Base-by-base conservation (phyloP, 2,113 vertebrate genomes). In the Atractosteus spatula region DNA sequence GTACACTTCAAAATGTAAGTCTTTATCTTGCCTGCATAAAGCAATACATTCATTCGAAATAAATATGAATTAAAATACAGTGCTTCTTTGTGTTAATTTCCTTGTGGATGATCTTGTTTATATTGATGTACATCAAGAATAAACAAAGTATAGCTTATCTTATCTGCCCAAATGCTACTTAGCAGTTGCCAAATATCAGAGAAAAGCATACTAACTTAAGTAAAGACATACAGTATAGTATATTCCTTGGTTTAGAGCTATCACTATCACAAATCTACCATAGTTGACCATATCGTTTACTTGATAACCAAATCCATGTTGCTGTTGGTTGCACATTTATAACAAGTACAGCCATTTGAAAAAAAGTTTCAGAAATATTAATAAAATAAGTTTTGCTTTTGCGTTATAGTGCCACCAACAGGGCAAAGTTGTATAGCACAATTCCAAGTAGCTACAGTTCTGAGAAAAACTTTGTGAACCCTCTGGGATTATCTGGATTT, bases 21-120 rank as follows among this genome's bases (percentile, higher is more conserved):
- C 17, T 55, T 69, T 67, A 16, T 42, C 44, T 74, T 69, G 62
- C 68, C 73, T 74, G 73, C 55, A 74, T 65, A 55, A 74, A 70
- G 68, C 68, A 70, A 70, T 69, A 66, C 68, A 51, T 70, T 74
- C 68, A 70, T 74, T 45, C 57, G 45, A 65, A 70, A 66, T 66
- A 72, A 66, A 55, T 56, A 29, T 29, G 29, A 47, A 72, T 66
- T 72, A 41, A 43, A 51, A 56, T 70, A 14, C 16, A 57, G 13
- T 42, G 44, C 54, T 16, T 64, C 56, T 10, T 69, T 64, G 41
- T 73, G 7, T 29, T 17, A 16, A 4, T 69, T 5, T 41, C 5
- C 13, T 8, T 8, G 14, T 55, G 5, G 7, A 55, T 55, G n/a
- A 29, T 29, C 29, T 2, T 29, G 29, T 29, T 29, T 29, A 29